phyloP scores from a whole-genome alignment of 2,797 vertebrate genomes.

The Mus spretus region DNA sequence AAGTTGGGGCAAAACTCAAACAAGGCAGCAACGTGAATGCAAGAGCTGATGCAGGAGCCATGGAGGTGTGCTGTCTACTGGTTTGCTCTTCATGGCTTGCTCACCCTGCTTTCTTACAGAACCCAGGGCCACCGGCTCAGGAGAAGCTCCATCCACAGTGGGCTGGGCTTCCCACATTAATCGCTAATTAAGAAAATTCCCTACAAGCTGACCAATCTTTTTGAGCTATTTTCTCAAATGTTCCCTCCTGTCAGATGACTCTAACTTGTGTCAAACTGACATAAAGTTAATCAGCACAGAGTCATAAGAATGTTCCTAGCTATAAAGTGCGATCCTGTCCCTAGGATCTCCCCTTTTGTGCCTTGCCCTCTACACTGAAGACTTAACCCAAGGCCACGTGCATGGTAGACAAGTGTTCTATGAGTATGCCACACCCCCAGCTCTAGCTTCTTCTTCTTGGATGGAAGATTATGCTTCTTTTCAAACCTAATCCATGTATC shows the following conservation, averaged over 20 bases:
- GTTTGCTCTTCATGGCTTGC: neutral
- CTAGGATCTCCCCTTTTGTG: neutral
- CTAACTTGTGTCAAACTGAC: neutral
- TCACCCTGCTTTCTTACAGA: neutral
- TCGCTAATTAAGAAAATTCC: neutral
- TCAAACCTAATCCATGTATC: neutral
- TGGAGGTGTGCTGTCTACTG: neutral
- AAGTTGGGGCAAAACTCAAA: neutral
- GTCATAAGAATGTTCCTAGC: neutral
- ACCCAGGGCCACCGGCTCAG: neutral
- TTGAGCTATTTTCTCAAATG: neutral
- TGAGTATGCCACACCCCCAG: neutral
- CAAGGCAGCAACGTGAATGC: neutral
- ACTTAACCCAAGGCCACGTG: neutral
- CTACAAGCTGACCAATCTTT: neutral
- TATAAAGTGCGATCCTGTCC: neutral
- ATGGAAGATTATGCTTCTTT: neutral
- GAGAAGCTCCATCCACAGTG: too few relatives aligned
- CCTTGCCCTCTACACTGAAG: neutral
- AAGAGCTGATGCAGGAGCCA: neutral
- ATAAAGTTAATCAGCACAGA: neutral
- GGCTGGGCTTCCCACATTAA: neutral
- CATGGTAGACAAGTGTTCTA: neutral
- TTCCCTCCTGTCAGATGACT: neutral
- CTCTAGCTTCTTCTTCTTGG: neutral